Evolutionary conservation across 2,888 invertebrate species (phyloP), one percentile per base, ranked within the genome.

Genomic region (Liodrosophila aerea): DNA sequence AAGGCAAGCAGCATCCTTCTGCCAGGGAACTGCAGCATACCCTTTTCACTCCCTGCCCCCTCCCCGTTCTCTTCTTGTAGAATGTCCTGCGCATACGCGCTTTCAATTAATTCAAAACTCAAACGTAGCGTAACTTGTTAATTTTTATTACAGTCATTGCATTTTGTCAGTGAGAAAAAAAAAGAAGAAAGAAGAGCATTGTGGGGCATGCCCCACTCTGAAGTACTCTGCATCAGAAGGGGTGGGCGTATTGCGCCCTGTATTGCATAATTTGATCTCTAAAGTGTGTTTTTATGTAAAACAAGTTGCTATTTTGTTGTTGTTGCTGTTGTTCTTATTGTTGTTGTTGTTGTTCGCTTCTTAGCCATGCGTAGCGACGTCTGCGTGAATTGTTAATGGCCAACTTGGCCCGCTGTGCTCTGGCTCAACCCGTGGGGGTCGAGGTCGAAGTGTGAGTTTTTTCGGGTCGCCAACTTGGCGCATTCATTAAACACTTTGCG

Each of bases 61-160:
- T 1, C 7, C 27, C 12, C 1, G 9, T 30, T 18, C 16, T 31
- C 29, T 49, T 5, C 37, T 51, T 40, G 30, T 2, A 31, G 60
- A 44, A 51, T 81, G 85, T 84, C 85, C 85, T 81, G 85, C 68
- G 80, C 64, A 66, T 78, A 83, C 80, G 76, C 84, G 85, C 86
- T 65, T 86, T 86, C 86, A 81, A 82, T 82, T 82, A 82, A 82
- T 82, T 82, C 85, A 82, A 86, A 82, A 82, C 85, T 86, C 82
- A 82, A 82, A 86, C 86, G 85, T 82, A 81, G 86, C 82, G 85
- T 82, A 82, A 76, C 82, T 75, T 86, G 82, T 82, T 86, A 82
- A 82, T 86, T 82, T 82, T 85, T 86, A 86, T 86, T 85, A 85
- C 62, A 69, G 69, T 63, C 76, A 78, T 78, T 78, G 85, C 78